Evolutionary conservation across 2,888 invertebrate genomes (phyloP), one percentile per base, ranked within the genome.

Genomic region (Synanthedon andrenaeformis): DNA sequence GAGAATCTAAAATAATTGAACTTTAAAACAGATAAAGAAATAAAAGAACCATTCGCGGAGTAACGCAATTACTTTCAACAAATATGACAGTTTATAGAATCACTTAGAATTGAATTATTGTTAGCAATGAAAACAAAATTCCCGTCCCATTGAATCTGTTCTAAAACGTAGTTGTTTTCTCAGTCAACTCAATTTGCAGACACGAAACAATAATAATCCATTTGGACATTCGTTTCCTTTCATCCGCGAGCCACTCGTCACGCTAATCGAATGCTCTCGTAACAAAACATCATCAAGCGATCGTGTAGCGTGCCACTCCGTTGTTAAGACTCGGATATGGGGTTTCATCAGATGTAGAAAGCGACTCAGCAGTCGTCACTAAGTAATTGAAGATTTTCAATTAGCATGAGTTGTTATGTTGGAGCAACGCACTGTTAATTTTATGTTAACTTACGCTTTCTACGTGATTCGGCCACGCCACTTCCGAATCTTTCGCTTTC

Each of bases 371-470:
- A 35, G 35, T 35, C 35, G 35, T 35, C 35, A 10, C 59, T 58
- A 59, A 64, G 68, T 79, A 78, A 79, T 78, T 79, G 74, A 70
- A 71, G 71, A 76, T 76, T 72, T 35, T 71, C 74, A 79, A 79
- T 80, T 80, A 80, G 74, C 76, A 76, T 73, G 75, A 66, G 67
- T 64, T 67, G 75, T 69, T 69, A 76, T 75, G 72, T 75, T 66
- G 66, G 54, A 56, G 58, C 69, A 64, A 67, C 69, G 62, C 68
- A 61, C 68, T 60, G 74, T 73, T 74, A 72, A 74, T 72, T 77
- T 72, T 66, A 69, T 69, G 67, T 67, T 63, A 65, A 79, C 80
- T 80, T 79, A 72, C 79, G 81, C 82, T 83, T 84, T 83, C 83
- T 80, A 80, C 75, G 59, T 62, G 65, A 68, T 72, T 66, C 67